Base-by-base conservation (phyloP, 1,140 invertebrate genomes). In the Drosophila murphyi region DNA sequence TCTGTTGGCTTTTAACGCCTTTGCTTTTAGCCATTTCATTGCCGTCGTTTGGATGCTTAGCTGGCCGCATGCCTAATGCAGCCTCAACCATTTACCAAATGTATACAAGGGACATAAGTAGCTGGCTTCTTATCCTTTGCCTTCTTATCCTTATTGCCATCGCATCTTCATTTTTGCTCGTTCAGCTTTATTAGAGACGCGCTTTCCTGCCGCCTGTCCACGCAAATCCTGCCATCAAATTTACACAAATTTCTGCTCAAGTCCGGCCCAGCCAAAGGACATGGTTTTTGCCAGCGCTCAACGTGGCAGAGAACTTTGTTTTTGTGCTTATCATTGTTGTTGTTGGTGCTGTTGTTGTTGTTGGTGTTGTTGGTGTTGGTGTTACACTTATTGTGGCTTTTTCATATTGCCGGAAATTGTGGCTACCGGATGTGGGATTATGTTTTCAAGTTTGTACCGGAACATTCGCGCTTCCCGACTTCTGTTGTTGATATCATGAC, bases 391-490 rank as follows among this genome's bases (percentile, higher is more conserved):
- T 72, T 89, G 85, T 83, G 74, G 86, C 80, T 83, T 89, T 89
- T 88, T 88, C 80, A 88, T 89, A 85, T 78, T 80, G 82, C 83
- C 83, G 80, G 83, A 88, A 88, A 88, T 88, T 88, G 85, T 89
- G 77, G 85, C 76, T 67, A 85, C 71, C 77, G 85, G 85, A 89
- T 75, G 85, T 69, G 81, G 85, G 80, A 88, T 88, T 85, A 88
- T 89, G 85, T 89, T 88, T 88, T 88, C 78, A 88, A 89, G 80
- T 85, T 85, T 72, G 80, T 81, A 85, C 73, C 77, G 70, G 85
- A 85, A 89, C 80, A 69, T 64, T 57, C 65, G 48, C 74, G 81
- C 78, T 75, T 81, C 69, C 68, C 78, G 65, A 41, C 62, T 60
- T 72, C 43, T 71, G 52, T 64, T 70, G 65, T 61, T 51, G 64